Base-by-base conservation (phyloP, 1,140 invertebrate genomes). In the Leptoteleia sp. region DNA sequence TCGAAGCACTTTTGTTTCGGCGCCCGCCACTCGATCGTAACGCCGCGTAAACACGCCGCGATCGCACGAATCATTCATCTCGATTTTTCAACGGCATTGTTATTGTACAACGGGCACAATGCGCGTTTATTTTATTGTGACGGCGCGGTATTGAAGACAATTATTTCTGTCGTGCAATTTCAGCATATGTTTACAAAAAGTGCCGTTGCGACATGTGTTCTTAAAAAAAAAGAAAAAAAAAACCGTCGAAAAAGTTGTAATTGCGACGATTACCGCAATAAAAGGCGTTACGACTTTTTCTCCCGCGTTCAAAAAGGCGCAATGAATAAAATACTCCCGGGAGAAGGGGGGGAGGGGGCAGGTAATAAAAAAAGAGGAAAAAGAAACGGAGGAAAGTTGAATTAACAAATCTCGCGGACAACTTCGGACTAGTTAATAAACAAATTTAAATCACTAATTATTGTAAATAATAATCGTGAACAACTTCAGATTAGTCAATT, bases 61-160 rank as follows among this genome's bases (percentile, higher is more conserved):
- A 37, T 37, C n/a, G n/a, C n/a, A 45, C 40, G 38, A 35, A 68
- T 55, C 40, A 55, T 47, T 55, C 50, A 42, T 47, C 35, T 19
- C 25, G 37, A 43, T 45, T 54, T 43, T 55, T 33, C 40, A 55
- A 38, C 16, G 9, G 22, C 27, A 3, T 16, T 7, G 47, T 52
- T 45, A 45, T 65, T 54, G 47, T 65, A 37, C 11, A 55, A 76
- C 43, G 50, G 48, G 57, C 29, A 48, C 52, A 40, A 57, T 57
- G 27, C 31, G 33, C 48, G n/a, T 55, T 55, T 37, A 55, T 37
- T 55, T 67, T 31, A 37, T 67, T 67, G 50, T 47, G n/a, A 31
- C 25, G 29, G 0, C 25, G 38, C 12, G 1, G 45, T 16, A 31
- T 12, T 42, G 4, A 22, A 33, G 13, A n/a, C 33, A 62, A 62